A percentile compares a stretch with the other conserved stretches of the same genome.
Conservation (phyloP, 2,113 vertebrate species). For the Pteropus alecto region DNA sequence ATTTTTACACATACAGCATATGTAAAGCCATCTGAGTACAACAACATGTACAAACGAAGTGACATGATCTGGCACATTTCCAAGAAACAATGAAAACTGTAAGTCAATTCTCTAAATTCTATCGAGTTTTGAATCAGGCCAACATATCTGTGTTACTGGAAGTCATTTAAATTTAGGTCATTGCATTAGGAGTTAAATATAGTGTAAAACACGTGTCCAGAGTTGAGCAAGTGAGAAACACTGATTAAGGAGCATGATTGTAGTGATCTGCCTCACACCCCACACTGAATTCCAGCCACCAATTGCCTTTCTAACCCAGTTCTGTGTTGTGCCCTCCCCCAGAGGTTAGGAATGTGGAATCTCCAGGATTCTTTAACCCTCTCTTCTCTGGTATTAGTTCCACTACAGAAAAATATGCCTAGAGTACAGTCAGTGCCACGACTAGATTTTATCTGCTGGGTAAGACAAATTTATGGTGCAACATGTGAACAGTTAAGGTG, state of each 20-base stretch:
- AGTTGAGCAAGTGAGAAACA: neutral
- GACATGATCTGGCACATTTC: conserved; percentile 53
- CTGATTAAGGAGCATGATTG: neutral
- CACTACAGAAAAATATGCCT: neutral
- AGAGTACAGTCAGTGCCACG: neutral
- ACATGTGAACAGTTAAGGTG: neutral
- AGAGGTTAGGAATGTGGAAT: neutral
- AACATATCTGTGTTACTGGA: conserved; percentile 6
- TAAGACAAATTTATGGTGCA: neutral
- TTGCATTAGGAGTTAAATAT: neutral
- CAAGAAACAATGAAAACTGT: conserved; percentile 26
- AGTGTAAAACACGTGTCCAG: neutral
- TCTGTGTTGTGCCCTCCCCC: neutral
- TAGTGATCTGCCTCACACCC: neutral
- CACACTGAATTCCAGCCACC: neutral
- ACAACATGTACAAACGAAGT: conserved; percentile 48
- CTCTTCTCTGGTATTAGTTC: neutral
- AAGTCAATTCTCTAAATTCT: conserved; percentile 28
- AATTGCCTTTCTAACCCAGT: neutral
- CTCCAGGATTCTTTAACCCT: neutral
- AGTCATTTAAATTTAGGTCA: conserved; percentile 52
- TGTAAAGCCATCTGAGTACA: conserved; percentile 57
- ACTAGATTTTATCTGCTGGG: neutral
- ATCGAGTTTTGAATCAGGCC: conserved; percentile 16
- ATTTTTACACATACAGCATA: conserved; percentile 68